These are phyloP conservation scores for Tenthredo distinguenda DNA, from an alignment of 2,888 invertebrate species.

Conservation along the genomic window DNA sequence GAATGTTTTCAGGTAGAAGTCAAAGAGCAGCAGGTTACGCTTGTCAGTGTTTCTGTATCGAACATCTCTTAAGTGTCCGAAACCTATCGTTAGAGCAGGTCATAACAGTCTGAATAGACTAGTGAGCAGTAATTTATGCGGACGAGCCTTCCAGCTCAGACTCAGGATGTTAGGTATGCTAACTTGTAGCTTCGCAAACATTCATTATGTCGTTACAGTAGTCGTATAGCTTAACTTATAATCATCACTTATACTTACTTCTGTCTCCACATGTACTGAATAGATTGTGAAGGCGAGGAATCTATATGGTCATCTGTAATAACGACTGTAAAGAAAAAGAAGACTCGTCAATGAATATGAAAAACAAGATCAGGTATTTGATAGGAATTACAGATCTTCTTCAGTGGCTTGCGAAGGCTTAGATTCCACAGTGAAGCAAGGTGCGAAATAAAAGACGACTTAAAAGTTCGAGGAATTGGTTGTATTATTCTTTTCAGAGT, in stretches of 20 bases:
- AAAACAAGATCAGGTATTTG: background rate
- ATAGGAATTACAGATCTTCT: background rate
- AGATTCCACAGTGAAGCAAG: background rate
- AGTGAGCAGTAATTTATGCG: background rate
- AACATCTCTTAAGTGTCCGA: background rate
- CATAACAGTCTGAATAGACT: slow-evolving; percentile 7
- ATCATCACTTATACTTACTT: background rate
- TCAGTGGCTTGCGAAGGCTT: background rate
- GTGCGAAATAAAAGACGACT: no score
- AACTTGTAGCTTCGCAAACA: background rate
- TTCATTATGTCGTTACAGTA: background rate
- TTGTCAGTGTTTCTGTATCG: background rate
- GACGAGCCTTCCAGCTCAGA: slow-evolving; percentile 3
- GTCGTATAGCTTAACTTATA: background rate
- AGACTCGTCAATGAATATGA: background rate
- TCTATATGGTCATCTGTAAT: no score
- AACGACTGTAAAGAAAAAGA: background rate
- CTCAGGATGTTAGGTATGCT: slow-evolving; percentile 9
- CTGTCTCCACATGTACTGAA: background rate
- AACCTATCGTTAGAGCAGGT: background rate
- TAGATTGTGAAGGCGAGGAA: background rate
- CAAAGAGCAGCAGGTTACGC: background rate
- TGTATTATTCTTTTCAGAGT: no score
- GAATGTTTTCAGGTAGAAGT: background rate
- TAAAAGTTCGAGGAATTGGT: no score